Percentiles rank a stretch among this genome's conserved stretches.
Conservation (phyloP, 2,888 invertebrate species). For the Mythimna vitellina region DNA sequence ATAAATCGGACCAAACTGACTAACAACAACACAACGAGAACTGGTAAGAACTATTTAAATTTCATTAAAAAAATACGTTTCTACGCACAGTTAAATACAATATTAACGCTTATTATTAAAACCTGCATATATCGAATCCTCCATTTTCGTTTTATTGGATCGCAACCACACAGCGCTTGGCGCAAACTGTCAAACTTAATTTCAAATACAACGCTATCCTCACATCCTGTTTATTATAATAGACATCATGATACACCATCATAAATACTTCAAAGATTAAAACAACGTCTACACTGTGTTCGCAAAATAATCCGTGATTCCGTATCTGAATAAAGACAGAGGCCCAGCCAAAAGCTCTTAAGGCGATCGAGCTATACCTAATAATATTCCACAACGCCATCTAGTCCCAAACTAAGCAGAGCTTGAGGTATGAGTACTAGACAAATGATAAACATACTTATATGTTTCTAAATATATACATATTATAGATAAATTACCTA, state of each 20-base stretch:
- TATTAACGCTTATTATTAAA: constrained; percentile 35
- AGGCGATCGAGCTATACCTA: no score
- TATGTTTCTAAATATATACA: no score
- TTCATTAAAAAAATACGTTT: constrained; percentile 8
- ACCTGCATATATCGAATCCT: constrained; percentile 27
- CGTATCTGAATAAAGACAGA: not conserved
- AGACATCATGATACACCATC: constrained; percentile 17
- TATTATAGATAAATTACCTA: no score
- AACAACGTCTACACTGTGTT: not conserved
- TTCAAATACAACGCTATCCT: constrained; percentile 6
- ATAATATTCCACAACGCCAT: no score
- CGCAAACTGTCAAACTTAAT: constrained; percentile 1
- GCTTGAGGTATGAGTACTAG: no score
- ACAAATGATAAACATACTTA: no score
- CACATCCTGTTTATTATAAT: not conserved
- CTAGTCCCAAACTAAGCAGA: no score
- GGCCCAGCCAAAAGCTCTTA: no score
- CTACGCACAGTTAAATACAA: constrained; percentile 4
- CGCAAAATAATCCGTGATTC: not conserved
- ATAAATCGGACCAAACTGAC: constrained; percentile 1
- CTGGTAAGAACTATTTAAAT: not conserved
- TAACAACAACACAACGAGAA: no score
- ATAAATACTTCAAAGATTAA: constrained; percentile 13
- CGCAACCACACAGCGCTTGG: constrained; percentile 16
- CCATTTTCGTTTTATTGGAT: not conserved